A percentile compares a stretch with the other conserved stretches of the same genome.
These are phyloP conservation scores for Sakesphorus luctuosus DNA, from an alignment of 2,113 vertebrate genomes.

Conservation along the genomic window DNA sequence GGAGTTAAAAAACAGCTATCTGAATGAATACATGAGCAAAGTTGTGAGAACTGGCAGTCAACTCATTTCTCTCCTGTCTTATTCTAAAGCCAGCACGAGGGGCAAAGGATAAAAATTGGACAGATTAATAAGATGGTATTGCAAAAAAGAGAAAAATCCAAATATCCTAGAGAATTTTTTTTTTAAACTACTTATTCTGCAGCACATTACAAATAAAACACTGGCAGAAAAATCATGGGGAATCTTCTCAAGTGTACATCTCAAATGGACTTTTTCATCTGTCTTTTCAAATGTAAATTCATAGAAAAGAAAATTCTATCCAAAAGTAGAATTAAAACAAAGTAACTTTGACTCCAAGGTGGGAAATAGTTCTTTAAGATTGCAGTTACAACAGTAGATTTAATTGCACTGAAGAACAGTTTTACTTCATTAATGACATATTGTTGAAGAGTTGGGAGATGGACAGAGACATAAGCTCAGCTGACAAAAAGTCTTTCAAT, in stretches of 20 bases:
- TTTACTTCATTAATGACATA: neutral
- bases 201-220: neutral
- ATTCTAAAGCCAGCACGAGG: accelerated
- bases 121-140: neutral
- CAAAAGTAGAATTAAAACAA: neutral
- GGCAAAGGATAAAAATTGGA: neutral
- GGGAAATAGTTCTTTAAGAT: neutral
- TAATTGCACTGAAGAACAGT: neutral
- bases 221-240: neutral
- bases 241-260: neutral
- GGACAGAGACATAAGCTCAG: neutral
- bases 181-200: neutral
- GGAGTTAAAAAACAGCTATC: neutral
- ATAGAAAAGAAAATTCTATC: neutral
- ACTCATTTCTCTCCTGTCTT: neutral
- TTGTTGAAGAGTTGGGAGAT: neutral
- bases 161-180: neutral
- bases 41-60: neutral
- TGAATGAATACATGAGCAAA: neutral
- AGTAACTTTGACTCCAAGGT: neutral
- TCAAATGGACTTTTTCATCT: neutral
- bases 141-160: neutral
- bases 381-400: neutral
- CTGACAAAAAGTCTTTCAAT: neutral
- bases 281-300: neutral